Conservation (phyloP, 23 tunicate genomes). For the Clavelina lepadiformis region DNA sequence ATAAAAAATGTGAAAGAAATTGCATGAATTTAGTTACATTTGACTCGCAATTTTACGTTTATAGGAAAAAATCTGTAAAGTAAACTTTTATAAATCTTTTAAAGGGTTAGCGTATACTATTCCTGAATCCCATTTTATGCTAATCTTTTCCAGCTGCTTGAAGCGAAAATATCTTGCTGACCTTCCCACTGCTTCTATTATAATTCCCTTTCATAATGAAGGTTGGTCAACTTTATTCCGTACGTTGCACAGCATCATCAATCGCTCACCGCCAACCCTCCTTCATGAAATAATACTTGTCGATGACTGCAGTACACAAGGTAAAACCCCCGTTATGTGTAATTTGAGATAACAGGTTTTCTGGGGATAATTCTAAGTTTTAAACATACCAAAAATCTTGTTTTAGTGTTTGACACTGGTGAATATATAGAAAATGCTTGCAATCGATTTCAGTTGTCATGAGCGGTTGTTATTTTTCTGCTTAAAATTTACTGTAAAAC, state of each 20-base stretch:
- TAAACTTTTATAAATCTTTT: background rate
- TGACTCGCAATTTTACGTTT: background rate
- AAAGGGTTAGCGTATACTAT: background rate
- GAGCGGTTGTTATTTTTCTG: no score
- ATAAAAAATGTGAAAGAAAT: constrained; percentile 10
- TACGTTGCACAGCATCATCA: constrained; percentile 44
- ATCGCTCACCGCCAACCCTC: constrained; percentile 34
- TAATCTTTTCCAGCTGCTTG: constrained; percentile 22
- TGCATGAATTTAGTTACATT: background rate
- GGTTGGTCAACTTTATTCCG: constrained; percentile 58
- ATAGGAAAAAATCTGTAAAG: background rate
- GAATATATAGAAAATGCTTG: no score
- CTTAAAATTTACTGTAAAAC: no score
- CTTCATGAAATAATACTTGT: constrained; percentile 59
- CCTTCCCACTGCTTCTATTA: constrained; percentile 40
- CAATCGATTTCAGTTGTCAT: no score
- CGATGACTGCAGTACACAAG: constrained; percentile 44
- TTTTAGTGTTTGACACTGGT: no score
- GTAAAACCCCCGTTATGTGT: constrained; percentile 7
- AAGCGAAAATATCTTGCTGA: constrained; percentile 24
- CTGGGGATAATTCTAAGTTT: no score
- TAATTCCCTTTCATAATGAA: constrained; percentile 80
- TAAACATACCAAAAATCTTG: no score
- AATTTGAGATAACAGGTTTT: no score
- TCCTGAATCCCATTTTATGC: no score